A percentile compares a stretch with the other conserved stretches of the same genome.
These are phyloP conservation scores for Paraescarpia echinospica DNA, from an alignment of 1,140 invertebrate species.

Conservation along the genomic window DNA sequence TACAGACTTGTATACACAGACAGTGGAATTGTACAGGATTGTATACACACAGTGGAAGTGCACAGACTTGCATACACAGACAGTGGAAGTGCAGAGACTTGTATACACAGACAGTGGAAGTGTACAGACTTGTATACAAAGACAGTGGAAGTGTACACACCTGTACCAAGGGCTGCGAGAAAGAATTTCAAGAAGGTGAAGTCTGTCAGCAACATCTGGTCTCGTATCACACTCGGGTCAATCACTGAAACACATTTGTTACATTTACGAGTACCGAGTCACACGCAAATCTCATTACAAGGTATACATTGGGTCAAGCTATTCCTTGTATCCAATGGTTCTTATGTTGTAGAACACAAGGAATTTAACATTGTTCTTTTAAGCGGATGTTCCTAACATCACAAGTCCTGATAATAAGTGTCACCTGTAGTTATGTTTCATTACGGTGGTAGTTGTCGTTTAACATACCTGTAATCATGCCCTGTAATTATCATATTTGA, in stretches of 20 bases:
- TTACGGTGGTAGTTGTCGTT: too few relatives aligned
- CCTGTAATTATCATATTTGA: too few relatives aligned
- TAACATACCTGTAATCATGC: too few relatives aligned
- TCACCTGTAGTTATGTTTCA: too few relatives aligned
- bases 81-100: too few relatives aligned
- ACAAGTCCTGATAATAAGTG: too few relatives aligned
- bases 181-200: constrained; percentile 50
- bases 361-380: too few relatives aligned
- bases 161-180: constrained; percentile 39
- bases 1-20: constrained; percentile 31
- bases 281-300: too few relatives aligned
- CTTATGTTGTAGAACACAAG: too few relatives aligned
- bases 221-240: constrained; percentile 40
- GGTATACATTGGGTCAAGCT: too few relatives aligned
- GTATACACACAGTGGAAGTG: neutral
- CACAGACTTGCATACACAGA: constrained; percentile 37
- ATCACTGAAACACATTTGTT: constrained; percentile 35
- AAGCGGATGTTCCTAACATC: too few relatives aligned
- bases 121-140: constrained; percentile 31
- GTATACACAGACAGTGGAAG: neutral
- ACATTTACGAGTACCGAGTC: neutral
- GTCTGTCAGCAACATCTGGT: constrained; percentile 46
- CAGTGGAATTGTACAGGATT: constrained; percentile 17
- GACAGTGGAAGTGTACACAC: constrained; percentile 29
- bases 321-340: too few relatives aligned